A percentile compares a stretch with the other conserved stretches of the same genome.
Evolutionary conservation across 1,140 invertebrate species (phyloP).

Genomic region (Brachionus rubens): DNA sequence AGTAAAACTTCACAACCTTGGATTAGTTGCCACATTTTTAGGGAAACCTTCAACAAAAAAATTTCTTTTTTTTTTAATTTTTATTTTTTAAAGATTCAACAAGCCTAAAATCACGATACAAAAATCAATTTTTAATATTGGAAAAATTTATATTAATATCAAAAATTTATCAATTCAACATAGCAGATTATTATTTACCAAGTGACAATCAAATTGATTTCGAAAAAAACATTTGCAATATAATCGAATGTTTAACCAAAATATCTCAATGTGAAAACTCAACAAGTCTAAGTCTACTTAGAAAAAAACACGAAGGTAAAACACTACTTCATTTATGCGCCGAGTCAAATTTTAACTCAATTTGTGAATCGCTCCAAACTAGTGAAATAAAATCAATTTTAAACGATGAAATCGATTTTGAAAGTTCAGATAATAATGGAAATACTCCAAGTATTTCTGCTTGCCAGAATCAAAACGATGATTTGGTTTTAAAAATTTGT

Average conservation of each 20-base stretch:
- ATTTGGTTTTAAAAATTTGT: not conserved
- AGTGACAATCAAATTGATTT: not conserved
- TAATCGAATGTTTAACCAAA: not conserved
- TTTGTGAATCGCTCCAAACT: slow-evolving; percentile 15
- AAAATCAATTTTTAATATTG: slow-evolving; percentile 15
- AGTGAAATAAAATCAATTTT: not conserved
- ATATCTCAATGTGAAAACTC: not conserved
- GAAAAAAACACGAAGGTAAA: not conserved
- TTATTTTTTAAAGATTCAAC: too few relatives aligned
- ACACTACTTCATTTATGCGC: not conserved
- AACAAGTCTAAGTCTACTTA: not conserved
- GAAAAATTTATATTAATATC: slow-evolving; percentile 1
- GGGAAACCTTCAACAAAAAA: too few relatives aligned
- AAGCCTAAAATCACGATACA: too few relatives aligned
- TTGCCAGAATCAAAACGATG: not conserved
- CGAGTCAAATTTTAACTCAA: not conserved
- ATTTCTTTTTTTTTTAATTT: too few relatives aligned
- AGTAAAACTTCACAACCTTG: too few relatives aligned
- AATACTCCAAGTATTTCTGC: not conserved
- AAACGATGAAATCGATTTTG: not conserved
- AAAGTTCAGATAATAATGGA: not conserved
- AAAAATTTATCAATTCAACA: not conserved
- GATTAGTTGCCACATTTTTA: too few relatives aligned
- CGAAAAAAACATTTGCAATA: not conserved
- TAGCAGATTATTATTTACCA: not conserved